Conservation (phyloP, 1,140 invertebrate genomes). For the Armadillidium nasatum region DNA sequence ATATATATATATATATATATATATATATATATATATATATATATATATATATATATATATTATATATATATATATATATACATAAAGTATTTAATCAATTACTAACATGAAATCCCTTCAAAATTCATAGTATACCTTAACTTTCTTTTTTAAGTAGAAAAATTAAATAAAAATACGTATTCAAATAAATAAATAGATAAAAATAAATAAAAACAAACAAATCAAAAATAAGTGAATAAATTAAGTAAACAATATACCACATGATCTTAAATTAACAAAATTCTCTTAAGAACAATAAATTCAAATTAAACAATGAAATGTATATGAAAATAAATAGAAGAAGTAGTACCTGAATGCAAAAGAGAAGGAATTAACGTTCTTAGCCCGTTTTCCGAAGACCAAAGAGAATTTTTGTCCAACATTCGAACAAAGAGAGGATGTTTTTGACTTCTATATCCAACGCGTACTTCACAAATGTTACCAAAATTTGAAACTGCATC, state of each 20-base stretch:
- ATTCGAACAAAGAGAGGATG: conserved; percentile 77
- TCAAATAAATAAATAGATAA: conserved; percentile 26
- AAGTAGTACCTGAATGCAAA: conserved; percentile 56
- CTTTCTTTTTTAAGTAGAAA: conserved; percentile 19
- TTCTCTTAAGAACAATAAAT: too few species aligned
- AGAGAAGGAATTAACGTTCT: conserved; percentile 71
- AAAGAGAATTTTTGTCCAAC: conserved; percentile 76
- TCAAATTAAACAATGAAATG: too few species aligned
- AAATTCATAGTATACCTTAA: too few species aligned
- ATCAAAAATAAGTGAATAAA: not conserved
- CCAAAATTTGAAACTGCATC: conserved; percentile 62
- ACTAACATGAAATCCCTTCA: too few species aligned
- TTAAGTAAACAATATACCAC: not conserved
- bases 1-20: too few species aligned
- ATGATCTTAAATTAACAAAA: too few species aligned
- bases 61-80: not conserved
- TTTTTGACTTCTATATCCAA: conserved; percentile 64
- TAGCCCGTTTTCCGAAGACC: conserved; percentile 68
- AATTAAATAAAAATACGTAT: conserved; percentile 20
- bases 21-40: conserved; percentile 6
- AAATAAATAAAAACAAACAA: too few species aligned
- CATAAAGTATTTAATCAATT: conserved; percentile 17
- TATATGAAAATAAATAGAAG: too few species aligned
- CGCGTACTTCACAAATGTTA: conserved; percentile 65
- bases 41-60: conserved; percentile 6